Evolutionary conservation across 2,797 vertebrate genomes (phyloP).

Genomic region (Coregonus ussuriensis): DNA sequence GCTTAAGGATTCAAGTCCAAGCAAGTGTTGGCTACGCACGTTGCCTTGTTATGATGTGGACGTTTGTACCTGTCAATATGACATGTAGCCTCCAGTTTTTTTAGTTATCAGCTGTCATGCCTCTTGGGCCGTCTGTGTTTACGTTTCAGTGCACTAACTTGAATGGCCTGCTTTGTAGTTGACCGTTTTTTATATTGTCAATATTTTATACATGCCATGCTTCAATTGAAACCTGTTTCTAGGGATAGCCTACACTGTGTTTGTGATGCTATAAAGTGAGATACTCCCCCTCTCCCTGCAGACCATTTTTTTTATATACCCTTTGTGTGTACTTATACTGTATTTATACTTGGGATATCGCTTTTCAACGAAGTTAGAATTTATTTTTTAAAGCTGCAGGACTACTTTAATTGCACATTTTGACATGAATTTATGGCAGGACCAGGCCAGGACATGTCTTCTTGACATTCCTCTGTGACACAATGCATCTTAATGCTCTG

Average conservation of each 20-base stretch:
- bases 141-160: background rate
- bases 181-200: background rate
- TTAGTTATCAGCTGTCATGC: background rate
- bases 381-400: no score
- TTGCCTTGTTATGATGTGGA: background rate
- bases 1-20: background rate
- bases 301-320: background rate
- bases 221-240: background rate
- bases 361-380: no score
- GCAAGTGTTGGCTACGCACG: background rate
- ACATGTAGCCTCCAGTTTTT: background rate
- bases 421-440: background rate
- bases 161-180: background rate
- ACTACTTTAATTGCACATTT: no score
- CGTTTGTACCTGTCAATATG: slow-evolving; percentile 8
- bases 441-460: background rate
- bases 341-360: no score
- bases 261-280: background rate
- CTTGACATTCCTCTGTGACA: background rate
- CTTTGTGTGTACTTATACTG: no score
- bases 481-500: slow-evolving; percentile 3
- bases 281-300: background rate
- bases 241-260: background rate
- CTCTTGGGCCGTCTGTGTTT: background rate
- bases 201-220: background rate